A percentile compares a stretch with the other conserved stretches of the same genome.
phyloP scores from a whole-genome alignment of 2,797 vertebrate species.

The Tapera naevia region DNA sequence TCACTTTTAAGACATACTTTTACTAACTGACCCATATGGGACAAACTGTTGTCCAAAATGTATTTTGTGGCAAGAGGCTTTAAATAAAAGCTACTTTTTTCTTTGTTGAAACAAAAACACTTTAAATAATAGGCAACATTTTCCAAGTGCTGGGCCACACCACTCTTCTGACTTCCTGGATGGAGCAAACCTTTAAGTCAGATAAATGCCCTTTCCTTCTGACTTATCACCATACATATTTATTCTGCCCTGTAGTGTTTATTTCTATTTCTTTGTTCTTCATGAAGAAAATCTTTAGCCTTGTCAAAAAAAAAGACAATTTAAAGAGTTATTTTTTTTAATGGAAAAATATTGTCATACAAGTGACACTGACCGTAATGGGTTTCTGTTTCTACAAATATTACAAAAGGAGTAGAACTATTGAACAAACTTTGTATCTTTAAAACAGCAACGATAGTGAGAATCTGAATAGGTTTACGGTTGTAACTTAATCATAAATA shows the following conservation, averaged over 20 bases:
- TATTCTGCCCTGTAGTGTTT: not conserved
- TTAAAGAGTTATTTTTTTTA: not conserved
- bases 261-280: not conserved
- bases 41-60: not conserved
- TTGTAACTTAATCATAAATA: not conserved
- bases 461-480: not conserved
- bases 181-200: not conserved
- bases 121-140: not conserved
- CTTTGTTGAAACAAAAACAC: not conserved
- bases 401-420: not conserved
- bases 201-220: not conserved
- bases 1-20: conserved; percentile 43
- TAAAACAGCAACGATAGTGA: not conserved
- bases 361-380: not conserved
- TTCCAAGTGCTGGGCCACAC: not conserved
- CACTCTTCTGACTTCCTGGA: not conserved
- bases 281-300: not conserved
- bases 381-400: not conserved
- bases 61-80: not conserved
- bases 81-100: not conserved
- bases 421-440: not conserved
- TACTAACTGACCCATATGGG: conserved; percentile 27
- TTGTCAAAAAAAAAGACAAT: not conserved
- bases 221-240: not conserved
- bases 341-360: not conserved